Conservation (phyloP, 2,888 invertebrate genomes). For the Drosophila longiperda region DNA sequence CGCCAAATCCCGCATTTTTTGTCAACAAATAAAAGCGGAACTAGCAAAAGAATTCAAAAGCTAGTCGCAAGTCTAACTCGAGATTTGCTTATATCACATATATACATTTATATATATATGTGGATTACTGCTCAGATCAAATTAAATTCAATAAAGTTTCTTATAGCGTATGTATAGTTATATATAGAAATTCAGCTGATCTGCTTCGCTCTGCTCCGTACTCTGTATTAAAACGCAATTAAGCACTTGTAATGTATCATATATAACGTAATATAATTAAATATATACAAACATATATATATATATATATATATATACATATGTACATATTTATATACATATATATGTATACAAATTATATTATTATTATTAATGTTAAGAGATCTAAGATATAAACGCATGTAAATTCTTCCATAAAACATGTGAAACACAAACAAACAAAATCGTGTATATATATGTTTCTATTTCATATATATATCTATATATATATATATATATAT, state of each 20-base stretch:
- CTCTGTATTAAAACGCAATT: slow-evolving; percentile 73
- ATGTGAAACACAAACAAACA: slow-evolving; percentile 43
- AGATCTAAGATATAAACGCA: slow-evolving; percentile 40
- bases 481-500: too few relatives aligned
- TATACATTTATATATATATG: background rate
- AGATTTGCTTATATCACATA: slow-evolving; percentile 31
- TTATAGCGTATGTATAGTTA: slow-evolving; percentile 24
- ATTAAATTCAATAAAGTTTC: slow-evolving; percentile 3
- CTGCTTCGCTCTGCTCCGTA: slow-evolving; percentile 49
- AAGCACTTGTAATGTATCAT: slow-evolving; percentile 50
- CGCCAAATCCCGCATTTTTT: slow-evolving; percentile 84
- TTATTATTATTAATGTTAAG: slow-evolving; percentile 46
- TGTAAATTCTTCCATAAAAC: slow-evolving; percentile 76
- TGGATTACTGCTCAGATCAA: background rate
- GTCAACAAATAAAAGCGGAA: slow-evolving; percentile 79
- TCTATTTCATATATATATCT: background rate
- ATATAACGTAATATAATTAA: slow-evolving; percentile 54
- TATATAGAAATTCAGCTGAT: slow-evolving; percentile 31
- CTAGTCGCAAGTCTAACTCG: slow-evolving; percentile 40
- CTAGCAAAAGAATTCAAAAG: slow-evolving; percentile 7
- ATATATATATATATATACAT: background rate
- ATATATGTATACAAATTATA: slow-evolving; percentile 16
- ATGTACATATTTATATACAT: background rate
- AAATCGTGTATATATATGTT: slow-evolving; percentile 4
- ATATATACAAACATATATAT: slow-evolving; percentile 16